Evolutionary conservation across 2,113 vertebrate species (phyloP).

Genomic region (Phocoena phocoena): DNA sequence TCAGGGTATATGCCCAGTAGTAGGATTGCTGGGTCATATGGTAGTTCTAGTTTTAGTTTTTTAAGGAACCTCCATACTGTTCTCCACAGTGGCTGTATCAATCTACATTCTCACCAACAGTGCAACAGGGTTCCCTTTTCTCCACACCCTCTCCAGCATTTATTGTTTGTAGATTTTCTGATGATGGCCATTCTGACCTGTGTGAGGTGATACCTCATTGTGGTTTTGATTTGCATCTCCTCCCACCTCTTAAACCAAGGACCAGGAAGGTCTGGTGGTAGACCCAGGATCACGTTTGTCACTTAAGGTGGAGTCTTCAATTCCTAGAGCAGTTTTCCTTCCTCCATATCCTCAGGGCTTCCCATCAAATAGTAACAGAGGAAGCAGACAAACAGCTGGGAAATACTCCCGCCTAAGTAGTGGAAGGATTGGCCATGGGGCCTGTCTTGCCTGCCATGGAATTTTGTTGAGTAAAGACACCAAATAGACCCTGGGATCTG

Average conservation of each 20-base stretch:
- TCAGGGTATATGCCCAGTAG: too few relatives aligned
- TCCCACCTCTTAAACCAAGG: neutral
- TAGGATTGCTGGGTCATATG: too few relatives aligned
- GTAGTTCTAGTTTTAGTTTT: too few relatives aligned
- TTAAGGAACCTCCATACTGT: too few relatives aligned
- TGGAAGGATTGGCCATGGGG: rapidly evolving
- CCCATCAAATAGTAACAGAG: neutral
- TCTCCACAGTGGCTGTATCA: too few relatives aligned
- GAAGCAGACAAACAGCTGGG: neutral
- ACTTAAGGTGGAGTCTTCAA: neutral
- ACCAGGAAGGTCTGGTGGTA: neutral
- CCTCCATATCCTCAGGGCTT: neutral
- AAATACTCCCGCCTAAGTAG: neutral
- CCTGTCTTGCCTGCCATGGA: neutral
- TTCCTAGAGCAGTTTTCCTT: neutral
- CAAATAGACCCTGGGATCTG: neutral
- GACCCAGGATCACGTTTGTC: neutral
- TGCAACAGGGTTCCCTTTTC: too few relatives aligned
- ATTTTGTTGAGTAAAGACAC: conserved; percentile 25
- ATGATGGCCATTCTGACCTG: too few relatives aligned
- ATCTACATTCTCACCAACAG: too few relatives aligned
- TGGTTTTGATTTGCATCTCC: neutral
- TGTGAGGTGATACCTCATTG: too few relatives aligned
- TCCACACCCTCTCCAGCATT: too few relatives aligned
- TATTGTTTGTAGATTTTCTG: too few relatives aligned